A percentile compares a stretch with the other conserved stretches of the same genome.
phyloP scores from a whole-genome alignment of 2,888 invertebrate genomes.

The Sialis lutaria region DNA sequence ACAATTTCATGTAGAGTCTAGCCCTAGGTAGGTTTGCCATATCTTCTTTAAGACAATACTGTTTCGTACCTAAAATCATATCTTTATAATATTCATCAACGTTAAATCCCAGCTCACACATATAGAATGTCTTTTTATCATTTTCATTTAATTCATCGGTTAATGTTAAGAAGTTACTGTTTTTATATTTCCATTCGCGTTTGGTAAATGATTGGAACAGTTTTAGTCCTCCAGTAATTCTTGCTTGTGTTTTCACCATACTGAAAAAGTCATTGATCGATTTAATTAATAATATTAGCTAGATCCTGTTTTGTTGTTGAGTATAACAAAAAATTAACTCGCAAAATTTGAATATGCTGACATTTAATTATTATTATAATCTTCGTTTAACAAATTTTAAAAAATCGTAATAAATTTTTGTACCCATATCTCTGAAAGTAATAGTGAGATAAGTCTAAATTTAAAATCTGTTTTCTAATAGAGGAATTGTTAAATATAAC shows the following conservation, averaged over 20 bases:
- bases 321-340: neutral
- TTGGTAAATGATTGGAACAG: slow-evolving; percentile 60
- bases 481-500: no score
- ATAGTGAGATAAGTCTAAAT: no score
- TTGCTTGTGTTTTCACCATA: slow-evolving; percentile 39
- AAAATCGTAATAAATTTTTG: no score
- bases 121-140: slow-evolving; percentile 40
- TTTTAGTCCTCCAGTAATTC: slow-evolving; percentile 35
- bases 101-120: slow-evolving; percentile 13
- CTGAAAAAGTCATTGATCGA: slow-evolving; percentile 20
- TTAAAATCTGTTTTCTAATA: no score
- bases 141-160: slow-evolving; percentile 27
- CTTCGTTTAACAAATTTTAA: no score
- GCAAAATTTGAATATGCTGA: no score
- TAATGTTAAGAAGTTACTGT: slow-evolving; percentile 34
- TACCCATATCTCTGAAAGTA: no score
- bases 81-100: slow-evolving; percentile 38
- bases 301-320: neutral
- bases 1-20: slow-evolving; percentile 15
- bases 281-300: no score
- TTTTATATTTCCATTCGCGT: slow-evolving; percentile 58
- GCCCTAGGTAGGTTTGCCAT: slow-evolving; percentile 50
- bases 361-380: no score
- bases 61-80: slow-evolving; percentile 59
- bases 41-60: slow-evolving; percentile 65